Percentiles rank a stretch among this genome's conserved stretches.
These are phyloP conservation scores for Halcyon malimbica DNA, from an alignment of 2,113 vertebrate species.

Conservation along the genomic window DNA sequence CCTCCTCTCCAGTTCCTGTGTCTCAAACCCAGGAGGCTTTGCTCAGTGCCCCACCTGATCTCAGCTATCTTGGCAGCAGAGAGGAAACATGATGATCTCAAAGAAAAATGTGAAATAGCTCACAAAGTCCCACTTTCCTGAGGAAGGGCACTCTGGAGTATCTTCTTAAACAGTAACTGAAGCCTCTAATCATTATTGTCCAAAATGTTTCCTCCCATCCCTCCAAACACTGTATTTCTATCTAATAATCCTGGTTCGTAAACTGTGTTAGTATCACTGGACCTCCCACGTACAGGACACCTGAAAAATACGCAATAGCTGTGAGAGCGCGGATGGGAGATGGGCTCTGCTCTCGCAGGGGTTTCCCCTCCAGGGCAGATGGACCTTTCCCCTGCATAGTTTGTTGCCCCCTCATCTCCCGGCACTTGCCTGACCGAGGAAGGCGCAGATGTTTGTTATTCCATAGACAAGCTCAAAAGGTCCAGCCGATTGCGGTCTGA, in stretches of 20 bases:
- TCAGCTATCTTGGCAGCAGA: not conserved
- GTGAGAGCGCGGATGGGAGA: not conserved
- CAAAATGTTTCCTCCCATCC: not conserved
- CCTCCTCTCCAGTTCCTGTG: not conserved
- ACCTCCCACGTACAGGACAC: not conserved
- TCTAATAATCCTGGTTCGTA: not conserved
- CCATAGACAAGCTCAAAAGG: not conserved
- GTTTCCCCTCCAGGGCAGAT: not conserved
- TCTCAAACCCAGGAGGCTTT: not conserved
- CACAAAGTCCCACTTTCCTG: not conserved
- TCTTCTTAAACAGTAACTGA: not conserved
- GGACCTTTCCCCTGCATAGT: not conserved
- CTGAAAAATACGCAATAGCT: not conserved
- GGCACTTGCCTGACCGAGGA: not conserved
- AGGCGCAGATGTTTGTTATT: constrained; percentile 14
- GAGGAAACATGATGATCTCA: not conserved
- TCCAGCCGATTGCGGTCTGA: not conserved
- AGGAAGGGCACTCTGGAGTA: not conserved
- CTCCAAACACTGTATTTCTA: not conserved
- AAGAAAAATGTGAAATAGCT: constrained; percentile 6
- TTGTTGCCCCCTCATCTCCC: not conserved
- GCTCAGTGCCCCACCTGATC: not conserved
- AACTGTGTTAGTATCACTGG: not conserved
- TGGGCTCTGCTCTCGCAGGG: not conserved
- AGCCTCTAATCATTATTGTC: not conserved